Evolutionary conservation across 2,888 invertebrate genomes (phyloP).

Genomic region (Drosophila siamana): DNA sequence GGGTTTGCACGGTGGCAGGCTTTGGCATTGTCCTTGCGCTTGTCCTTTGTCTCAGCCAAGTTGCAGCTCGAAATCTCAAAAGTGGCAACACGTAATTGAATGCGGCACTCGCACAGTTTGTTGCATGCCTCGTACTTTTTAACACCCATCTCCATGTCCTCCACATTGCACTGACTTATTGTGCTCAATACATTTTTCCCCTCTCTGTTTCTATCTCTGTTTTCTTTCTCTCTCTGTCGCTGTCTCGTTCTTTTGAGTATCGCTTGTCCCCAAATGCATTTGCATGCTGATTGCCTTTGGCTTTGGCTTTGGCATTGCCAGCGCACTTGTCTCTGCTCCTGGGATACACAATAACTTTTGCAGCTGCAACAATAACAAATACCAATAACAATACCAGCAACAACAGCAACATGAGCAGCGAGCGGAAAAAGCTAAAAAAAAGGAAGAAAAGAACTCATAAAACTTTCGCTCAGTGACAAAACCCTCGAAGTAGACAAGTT

Average conservation of each 20-base stretch:
- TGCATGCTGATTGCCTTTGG: conserved; percentile 67
- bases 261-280: conserved; percentile 59
- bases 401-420: background rate
- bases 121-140: conserved; percentile 32
- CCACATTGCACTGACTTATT: conserved; percentile 40
- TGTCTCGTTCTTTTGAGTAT: conserved; percentile 7
- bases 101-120: conserved; percentile 20
- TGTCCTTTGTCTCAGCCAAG: conserved; percentile 47
- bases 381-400: conserved; percentile 2
- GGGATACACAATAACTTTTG: conserved; percentile 47
- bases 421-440: conserved; percentile 6
- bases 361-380: conserved; percentile 16
- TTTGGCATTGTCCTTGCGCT: conserved; percentile 60
- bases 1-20: conserved; percentile 34
- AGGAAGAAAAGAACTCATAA: conserved; percentile 30
- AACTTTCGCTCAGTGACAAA: conserved; percentile 46
- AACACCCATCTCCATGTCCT: conserved; percentile 12
- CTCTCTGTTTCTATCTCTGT: background rate
- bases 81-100: conserved; percentile 52
- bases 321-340: conserved; percentile 13
- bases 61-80: conserved; percentile 37
- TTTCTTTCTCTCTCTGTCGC: background rate
- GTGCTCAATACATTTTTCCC: conserved; percentile 41
- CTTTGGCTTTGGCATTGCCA: background rate
- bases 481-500: conserved; percentile 55